Percentiles rank a stretch among this genome's conserved stretches.
phyloP scores from a whole-genome alignment of 1,140 invertebrate species.

The Chrysopa pallens region DNA sequence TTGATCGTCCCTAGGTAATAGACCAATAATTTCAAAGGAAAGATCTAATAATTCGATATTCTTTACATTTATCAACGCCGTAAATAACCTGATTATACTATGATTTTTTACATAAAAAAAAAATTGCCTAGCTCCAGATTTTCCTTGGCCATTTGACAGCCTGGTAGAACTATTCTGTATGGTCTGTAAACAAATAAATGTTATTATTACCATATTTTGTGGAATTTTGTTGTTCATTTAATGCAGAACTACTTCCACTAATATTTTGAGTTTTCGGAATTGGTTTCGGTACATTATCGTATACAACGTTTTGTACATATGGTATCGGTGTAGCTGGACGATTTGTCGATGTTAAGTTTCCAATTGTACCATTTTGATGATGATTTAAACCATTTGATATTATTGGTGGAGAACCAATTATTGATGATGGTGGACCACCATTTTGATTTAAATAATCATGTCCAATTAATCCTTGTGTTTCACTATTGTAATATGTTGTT shows the following conservation, averaged over 20 bases:
- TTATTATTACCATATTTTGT: constrained; percentile 5
- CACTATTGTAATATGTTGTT: constrained; percentile 17
- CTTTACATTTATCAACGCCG: too few relatives aligned
- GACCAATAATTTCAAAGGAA: too few relatives aligned
- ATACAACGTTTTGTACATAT: constrained; percentile 60
- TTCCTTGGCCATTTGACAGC: too few relatives aligned
- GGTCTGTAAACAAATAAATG: too few relatives aligned
- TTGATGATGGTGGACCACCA: constrained; percentile 17
- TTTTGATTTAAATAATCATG: constrained; percentile 25
- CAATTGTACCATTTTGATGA: constrained; percentile 8
- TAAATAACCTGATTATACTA: too few relatives aligned
- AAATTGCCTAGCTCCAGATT: too few relatives aligned
- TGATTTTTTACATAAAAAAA: too few relatives aligned
- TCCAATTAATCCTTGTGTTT: constrained; percentile 27
- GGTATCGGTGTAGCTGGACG: constrained; percentile 42
- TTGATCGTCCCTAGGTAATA: too few relatives aligned
- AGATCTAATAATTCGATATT: too few relatives aligned
- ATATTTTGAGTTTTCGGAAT: neutral
- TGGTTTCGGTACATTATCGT: constrained; percentile 9
- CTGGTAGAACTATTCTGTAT: too few relatives aligned
- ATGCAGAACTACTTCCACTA: constrained; percentile 4
- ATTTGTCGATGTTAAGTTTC: constrained; percentile 12
- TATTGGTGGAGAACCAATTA: constrained; percentile 17
- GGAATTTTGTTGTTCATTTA: constrained; percentile 9
- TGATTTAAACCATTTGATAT: constrained; percentile 8